A percentile compares a stretch with the other conserved stretches of the same genome.
Conservation (phyloP, 2,888 invertebrate genomes). For the Microctonus aethiopoides region DNA sequence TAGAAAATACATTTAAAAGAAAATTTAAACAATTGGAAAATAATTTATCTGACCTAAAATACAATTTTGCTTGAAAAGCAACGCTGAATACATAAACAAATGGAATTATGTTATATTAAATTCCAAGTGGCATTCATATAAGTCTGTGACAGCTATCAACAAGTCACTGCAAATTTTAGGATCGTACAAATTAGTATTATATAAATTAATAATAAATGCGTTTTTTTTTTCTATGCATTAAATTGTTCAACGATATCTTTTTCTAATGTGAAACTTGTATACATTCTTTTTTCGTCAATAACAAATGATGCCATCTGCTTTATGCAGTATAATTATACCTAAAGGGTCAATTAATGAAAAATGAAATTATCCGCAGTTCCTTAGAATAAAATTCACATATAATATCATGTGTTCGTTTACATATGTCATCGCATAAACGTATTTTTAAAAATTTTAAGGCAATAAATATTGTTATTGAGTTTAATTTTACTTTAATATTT, state of each 20-base stretch:
- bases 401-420: constrained; percentile 18
- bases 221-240: not conserved
- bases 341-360: not conserved
- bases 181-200: constrained; percentile 36
- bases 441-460: constrained; percentile 46
- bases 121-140: not conserved
- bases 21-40: not conserved
- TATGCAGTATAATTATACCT: not conserved
- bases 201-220: constrained; percentile 5
- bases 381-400: not conserved
- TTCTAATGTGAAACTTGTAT: not conserved
- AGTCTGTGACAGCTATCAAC: not conserved
- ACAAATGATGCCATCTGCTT: constrained; percentile 6
- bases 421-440: constrained; percentile 28
- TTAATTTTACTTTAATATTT: constrained; percentile 39
- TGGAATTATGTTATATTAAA: not conserved
- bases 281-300: constrained; percentile 8
- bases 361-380: not conserved
- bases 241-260: not conserved
- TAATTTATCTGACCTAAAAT: not conserved
- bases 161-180: not conserved
- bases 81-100: too few relatives aligned
- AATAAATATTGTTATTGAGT: constrained; percentile 55
- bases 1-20: not conserved
- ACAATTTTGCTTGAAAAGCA: too few relatives aligned